These are phyloP conservation scores for Podarcis siculus DNA, from an alignment of 2,797 vertebrate genomes.

Conservation along the genomic window DNA sequence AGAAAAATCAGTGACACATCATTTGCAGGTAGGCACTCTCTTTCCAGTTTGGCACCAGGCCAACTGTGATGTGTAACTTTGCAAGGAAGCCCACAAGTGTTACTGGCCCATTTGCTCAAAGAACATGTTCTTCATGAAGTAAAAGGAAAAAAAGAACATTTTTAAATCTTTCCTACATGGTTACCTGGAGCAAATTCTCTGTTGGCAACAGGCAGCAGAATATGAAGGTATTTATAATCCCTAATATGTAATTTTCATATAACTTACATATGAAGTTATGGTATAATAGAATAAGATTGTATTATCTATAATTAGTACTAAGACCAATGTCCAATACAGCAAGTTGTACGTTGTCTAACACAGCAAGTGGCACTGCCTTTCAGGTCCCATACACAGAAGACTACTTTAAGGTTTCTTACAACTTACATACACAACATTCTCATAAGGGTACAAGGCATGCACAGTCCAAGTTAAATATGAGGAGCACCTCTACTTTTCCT, in stretches of 20 bases:
- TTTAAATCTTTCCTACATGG: not conserved
- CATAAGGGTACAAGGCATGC: not conserved
- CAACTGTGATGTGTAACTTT: not conserved
- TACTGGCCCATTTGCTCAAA: not conserved
- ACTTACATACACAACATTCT: not conserved
- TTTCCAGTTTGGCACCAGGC: not conserved
- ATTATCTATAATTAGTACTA: not conserved
- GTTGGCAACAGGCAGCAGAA: too few relatives aligned
- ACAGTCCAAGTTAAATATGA: not conserved
- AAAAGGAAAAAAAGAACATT: not conserved
- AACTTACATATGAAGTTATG: not conserved
- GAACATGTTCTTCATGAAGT: not conserved
- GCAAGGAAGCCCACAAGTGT: not conserved
- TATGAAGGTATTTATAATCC: not conserved
- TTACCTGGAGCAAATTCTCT: not conserved
- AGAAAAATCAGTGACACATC: not conserved
- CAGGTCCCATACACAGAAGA: not conserved
- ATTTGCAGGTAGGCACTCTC: not conserved
- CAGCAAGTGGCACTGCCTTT: fast-evolving
- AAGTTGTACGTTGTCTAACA: fast-evolving
- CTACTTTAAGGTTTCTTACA: not conserved
- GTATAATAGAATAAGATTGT: not conserved
- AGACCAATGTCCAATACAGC: too few relatives aligned
- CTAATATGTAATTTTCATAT: not conserved
- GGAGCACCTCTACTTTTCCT: not conserved